These are phyloP conservation scores for Silurus meridionalis DNA, from an alignment of 2,113 vertebrate genomes.

Conservation along the genomic window DNA sequence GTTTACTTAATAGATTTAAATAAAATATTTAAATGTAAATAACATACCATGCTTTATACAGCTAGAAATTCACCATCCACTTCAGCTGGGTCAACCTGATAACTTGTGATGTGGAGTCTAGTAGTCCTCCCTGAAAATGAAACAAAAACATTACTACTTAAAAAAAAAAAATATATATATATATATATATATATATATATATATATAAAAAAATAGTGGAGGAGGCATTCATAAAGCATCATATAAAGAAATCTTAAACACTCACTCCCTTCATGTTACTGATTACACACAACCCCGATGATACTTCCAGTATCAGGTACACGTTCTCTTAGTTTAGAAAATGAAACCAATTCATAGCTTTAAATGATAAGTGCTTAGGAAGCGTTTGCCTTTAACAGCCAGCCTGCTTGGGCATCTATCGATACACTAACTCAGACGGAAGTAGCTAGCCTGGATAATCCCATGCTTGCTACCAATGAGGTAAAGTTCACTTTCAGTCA, in stretches of 20 bases:
- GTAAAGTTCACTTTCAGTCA: conserved; percentile 9
- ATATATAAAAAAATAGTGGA: no score
- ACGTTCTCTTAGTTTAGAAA: neutral
- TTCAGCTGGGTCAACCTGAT: neutral
- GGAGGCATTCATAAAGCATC: neutral
- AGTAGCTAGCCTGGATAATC: neutral
- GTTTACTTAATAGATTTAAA: no score
- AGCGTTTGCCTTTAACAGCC: neutral
- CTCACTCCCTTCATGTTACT: neutral
- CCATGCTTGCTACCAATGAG: neutral
- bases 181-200: no score
- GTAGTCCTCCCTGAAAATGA: neutral
- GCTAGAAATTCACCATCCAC: conserved; percentile 8
- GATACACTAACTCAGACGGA: neutral
- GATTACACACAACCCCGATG: neutral
- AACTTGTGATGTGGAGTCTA: neutral
- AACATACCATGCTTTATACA: conserved; percentile 25
- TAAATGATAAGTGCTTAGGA: neutral
- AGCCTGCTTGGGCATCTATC: neutral
- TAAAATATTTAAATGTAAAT: neutral
- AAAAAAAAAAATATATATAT: no score
- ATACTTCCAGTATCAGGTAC: neutral
- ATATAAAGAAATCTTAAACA: neutral
- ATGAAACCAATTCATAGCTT: neutral
- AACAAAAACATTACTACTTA: neutral